phyloP scores from a whole-genome alignment of 2,888 invertebrate species.

The Bellardia bayeri region DNA sequence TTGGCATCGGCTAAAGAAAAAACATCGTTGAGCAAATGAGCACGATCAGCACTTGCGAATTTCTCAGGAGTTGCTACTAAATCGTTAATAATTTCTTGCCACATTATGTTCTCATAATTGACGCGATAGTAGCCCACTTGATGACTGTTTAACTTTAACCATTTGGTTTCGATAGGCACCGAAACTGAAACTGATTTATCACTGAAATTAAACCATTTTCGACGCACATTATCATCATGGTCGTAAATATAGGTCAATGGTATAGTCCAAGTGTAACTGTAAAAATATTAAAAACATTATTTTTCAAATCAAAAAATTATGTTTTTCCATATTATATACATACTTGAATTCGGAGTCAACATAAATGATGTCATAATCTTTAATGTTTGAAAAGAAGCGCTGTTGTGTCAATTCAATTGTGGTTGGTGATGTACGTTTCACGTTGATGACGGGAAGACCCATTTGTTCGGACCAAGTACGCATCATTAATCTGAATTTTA shows the following conservation, averaged over 20 bases:
- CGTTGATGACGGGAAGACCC: slow-evolving; percentile 92
- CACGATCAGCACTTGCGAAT: slow-evolving; percentile 89
- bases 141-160: slow-evolving; percentile 93
- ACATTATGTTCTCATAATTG: slow-evolving; percentile 89
- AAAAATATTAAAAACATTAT: slow-evolving; percentile 71
- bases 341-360: slow-evolving; percentile 86
- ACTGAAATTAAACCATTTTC: slow-evolving; percentile 81
- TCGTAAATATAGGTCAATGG: slow-evolving; percentile 91
- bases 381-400: slow-evolving; percentile 90
- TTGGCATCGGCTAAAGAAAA: slow-evolving; percentile 91
- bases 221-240: slow-evolving; percentile 82
- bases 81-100: slow-evolving; percentile 85
- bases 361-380: slow-evolving; percentile 84
- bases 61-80: slow-evolving; percentile 78
- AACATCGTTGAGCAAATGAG: slow-evolving; percentile 92
- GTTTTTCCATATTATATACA: slow-evolving; percentile 68
- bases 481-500: slow-evolving; percentile 87
- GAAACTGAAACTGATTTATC: slow-evolving; percentile 82
- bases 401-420: slow-evolving; percentile 88
- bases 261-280: slow-evolving; percentile 93
- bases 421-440: slow-evolving; percentile 84
- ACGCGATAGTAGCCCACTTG: slow-evolving; percentile 95
- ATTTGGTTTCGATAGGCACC: slow-evolving; percentile 85
- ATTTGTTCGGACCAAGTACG: slow-evolving; percentile 95
- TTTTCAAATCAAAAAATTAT: background rate